Evolutionary conservation across 2,797 vertebrate genomes (phyloP).

Genomic region (Anableps anableps): DNA sequence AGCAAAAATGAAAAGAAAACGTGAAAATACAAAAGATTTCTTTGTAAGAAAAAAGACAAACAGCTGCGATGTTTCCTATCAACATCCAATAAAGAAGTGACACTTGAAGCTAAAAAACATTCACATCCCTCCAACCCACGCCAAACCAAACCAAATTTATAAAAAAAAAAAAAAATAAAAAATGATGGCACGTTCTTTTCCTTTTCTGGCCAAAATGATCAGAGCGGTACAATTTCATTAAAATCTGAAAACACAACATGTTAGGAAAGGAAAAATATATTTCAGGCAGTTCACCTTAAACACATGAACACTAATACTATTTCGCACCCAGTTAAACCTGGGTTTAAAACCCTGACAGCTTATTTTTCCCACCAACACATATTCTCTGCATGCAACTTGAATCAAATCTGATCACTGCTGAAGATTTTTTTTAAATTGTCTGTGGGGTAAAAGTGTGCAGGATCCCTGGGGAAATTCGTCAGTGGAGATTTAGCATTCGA

Average conservation of each 20-base stretch:
- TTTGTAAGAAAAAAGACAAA: constrained; percentile 23
- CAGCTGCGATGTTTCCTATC: constrained; percentile 22
- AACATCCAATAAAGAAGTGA: constrained; percentile 15
- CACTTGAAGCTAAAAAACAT: constrained; percentile 21
- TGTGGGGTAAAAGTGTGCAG: not conserved
- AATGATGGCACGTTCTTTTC: constrained; percentile 46
- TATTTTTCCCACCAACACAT: not conserved
- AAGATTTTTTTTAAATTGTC: not conserved
- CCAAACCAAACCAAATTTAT: constrained; percentile 46
- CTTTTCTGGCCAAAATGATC: constrained; percentile 44
- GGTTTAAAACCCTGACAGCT: not conserved
- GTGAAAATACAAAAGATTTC: not conserved
- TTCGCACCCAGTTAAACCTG: not conserved
- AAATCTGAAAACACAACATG: constrained; percentile 22
- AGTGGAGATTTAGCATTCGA: not conserved
- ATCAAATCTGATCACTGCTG: not conserved
- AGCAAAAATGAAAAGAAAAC: constrained; percentile 35
- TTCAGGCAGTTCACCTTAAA: not conserved
- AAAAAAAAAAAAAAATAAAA: constrained; percentile 8
- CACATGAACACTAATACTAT: not conserved
- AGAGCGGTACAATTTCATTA: constrained; percentile 30
- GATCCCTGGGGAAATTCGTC: not conserved
- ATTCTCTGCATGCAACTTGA: not conserved
- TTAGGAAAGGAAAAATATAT: constrained; percentile 3
- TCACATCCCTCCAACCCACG: constrained; percentile 27